Conservation (phyloP, 2,888 invertebrate genomes). For the Drosophila paranaensis region DNA sequence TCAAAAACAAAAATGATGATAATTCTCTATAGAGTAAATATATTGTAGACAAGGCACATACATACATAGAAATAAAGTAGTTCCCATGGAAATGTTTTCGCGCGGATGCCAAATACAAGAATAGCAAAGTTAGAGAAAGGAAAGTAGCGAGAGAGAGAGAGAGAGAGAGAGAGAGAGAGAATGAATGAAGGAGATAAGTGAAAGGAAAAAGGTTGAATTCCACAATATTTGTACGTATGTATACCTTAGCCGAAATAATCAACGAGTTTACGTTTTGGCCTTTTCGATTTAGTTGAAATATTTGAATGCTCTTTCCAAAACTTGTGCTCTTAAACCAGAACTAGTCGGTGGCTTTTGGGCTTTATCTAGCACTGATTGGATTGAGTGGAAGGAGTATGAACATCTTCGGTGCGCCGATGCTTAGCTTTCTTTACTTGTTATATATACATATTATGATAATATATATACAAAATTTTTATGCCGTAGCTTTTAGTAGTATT, state of each 20-base stretch:
- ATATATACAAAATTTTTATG: conserved; percentile 32
- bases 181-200: conserved; percentile 13
- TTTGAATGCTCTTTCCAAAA: conserved; percentile 56
- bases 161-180: neutral
- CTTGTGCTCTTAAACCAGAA: neutral
- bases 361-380: conserved; percentile 4
- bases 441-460: conserved; percentile 37
- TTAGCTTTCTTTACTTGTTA: conserved; percentile 58
- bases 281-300: conserved; percentile 64
- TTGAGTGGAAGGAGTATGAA: conserved; percentile 44
- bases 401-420: conserved; percentile 53
- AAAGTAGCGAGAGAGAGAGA: neutral
- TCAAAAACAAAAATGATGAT: conserved; percentile 45
- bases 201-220: conserved; percentile 19
- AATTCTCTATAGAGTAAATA: conserved; percentile 31
- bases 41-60: conserved; percentile 51
- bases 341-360: conserved; percentile 22
- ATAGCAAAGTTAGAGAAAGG: conserved; percentile 16
- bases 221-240: conserved; percentile 18
- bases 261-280: conserved; percentile 49
- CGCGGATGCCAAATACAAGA: conserved; percentile 48
- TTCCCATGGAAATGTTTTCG: conserved; percentile 41
- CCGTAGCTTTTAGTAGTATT: conserved; percentile 38
- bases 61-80: conserved; percentile 41
- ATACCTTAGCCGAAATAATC: conserved; percentile 39